Evolutionary conservation across 1,140 invertebrate species (phyloP).

Genomic region (Oreohelix idahoensis): DNA sequence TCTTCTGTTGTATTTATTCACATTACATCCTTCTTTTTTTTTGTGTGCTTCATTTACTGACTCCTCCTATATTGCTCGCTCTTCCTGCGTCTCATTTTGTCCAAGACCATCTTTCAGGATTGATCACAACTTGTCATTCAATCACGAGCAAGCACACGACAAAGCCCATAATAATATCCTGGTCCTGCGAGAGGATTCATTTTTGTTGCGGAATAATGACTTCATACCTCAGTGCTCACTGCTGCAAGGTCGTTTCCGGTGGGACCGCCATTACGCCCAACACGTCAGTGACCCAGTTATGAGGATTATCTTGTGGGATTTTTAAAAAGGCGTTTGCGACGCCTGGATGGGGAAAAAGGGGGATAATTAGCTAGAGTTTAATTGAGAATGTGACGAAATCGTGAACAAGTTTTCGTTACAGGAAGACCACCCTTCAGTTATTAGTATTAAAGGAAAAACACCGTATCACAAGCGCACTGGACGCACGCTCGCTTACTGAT

Average conservation of each 20-base stretch:
- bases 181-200: not conserved
- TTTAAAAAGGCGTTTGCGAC: not conserved
- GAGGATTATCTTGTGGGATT: not conserved
- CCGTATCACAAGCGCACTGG: too few relatives aligned
- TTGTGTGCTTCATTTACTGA: too few relatives aligned
- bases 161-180: not conserved
- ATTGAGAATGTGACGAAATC: not conserved
- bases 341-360: not conserved
- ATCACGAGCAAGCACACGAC: not conserved
- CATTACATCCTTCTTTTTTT: not conserved
- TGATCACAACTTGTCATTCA: not conserved
- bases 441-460: too few relatives aligned
- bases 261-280: not conserved
- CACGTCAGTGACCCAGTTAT: constrained; percentile 7
- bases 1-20: too few relatives aligned
- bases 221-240: not conserved
- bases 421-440: not conserved
- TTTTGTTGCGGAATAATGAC: constrained; percentile 6
- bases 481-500: too few relatives aligned
- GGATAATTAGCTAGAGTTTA: not conserved
- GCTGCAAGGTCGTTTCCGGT: constrained; percentile 16
- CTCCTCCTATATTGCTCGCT: not conserved
- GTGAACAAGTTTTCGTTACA: not conserved
- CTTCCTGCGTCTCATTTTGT: not conserved
- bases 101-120: not conserved